Evolutionary conservation across 2,797 vertebrate genomes (phyloP).

Genomic region (Amphiprion clarkii): DNA sequence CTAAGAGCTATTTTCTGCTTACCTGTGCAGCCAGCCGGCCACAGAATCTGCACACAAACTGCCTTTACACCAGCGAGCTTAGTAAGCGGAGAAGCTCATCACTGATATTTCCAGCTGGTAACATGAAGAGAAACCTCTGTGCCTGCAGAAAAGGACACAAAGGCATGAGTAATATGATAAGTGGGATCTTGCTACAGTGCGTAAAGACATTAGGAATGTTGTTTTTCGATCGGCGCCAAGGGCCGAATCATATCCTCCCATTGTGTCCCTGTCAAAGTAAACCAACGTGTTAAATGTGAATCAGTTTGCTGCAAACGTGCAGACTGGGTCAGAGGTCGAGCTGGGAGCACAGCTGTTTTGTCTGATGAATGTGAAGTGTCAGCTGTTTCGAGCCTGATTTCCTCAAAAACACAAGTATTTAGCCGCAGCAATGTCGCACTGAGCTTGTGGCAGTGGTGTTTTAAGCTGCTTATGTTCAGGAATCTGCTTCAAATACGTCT

Average conservation of each 20-base stretch:
- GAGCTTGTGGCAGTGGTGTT: conserved; percentile 23
- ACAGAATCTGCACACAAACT: conserved; percentile 76
- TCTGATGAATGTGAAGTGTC: conserved; percentile 40
- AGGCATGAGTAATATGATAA: conserved; percentile 80
- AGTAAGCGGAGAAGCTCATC: conserved; percentile 77
- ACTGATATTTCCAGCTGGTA: conserved; percentile 79
- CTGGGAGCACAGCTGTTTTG: conserved; percentile 59
- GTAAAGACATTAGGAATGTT: conserved; percentile 72
- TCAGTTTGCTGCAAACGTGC: conserved; percentile 42
- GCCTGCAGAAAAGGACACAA: conserved; percentile 79
- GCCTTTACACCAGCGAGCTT: conserved; percentile 71
- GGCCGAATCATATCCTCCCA: conserved; percentile 66
- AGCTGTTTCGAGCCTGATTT: conserved; percentile 25
- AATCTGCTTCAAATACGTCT: conserved; percentile 25
- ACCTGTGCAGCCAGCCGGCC: conserved; percentile 82
- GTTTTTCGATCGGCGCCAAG: conserved; percentile 59
- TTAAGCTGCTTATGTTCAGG: conserved; percentile 48
- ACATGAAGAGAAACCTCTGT: conserved; percentile 76
- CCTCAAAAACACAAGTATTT: conserved; percentile 34
- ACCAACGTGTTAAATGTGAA: conserved; percentile 57
- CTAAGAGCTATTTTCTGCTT: conserved; percentile 84
- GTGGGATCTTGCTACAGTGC: conserved; percentile 56
- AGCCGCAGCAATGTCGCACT: conserved; percentile 31
- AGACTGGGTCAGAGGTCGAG: conserved; percentile 60
- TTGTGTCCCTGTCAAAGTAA: conserved; percentile 71